These are phyloP conservation scores for Ceyx margarethae DNA, from an alignment of 2,113 vertebrate species.

Conservation along the genomic window DNA sequence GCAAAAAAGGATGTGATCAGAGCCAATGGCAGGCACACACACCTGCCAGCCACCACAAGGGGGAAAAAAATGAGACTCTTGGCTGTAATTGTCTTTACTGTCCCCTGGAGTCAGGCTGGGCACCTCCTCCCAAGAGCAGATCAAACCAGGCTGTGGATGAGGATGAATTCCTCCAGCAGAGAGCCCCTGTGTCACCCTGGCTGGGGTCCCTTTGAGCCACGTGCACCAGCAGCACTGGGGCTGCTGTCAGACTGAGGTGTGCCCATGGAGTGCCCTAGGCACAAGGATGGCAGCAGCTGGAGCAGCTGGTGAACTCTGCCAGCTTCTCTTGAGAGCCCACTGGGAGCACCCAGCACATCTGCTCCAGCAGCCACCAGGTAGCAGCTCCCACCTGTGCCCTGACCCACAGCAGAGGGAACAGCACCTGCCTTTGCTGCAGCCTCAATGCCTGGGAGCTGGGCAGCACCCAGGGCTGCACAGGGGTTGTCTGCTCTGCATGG, in stretches of 20 bases:
- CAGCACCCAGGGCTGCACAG: not conserved
- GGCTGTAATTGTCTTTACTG: not conserved
- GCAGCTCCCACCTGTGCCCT: not conserved
- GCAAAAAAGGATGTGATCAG: not conserved
- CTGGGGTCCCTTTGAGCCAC: not conserved
- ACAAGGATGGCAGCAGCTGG: not conserved
- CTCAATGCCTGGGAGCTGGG: not conserved
- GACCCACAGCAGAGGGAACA: not conserved
- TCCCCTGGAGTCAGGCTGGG: not conserved
- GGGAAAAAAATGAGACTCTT: not conserved
- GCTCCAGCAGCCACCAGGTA: not conserved
- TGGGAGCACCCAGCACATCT: not conserved
- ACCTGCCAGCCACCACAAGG: not conserved
- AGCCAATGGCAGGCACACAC: not conserved
- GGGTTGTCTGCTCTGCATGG: not conserved
- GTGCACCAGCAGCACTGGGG: not conserved
- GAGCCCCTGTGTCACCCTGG: accelerated
- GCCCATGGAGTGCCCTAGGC: not conserved
- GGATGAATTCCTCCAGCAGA: not conserved
- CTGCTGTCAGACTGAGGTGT: not conserved
- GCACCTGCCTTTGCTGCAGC: not conserved
- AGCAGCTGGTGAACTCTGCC: not conserved
- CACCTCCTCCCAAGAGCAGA: not conserved
- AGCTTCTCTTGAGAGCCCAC: not conserved
- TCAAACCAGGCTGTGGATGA: not conserved